Percentiles rank a stretch among this genome's conserved stretches.
Evolutionary conservation across 2,113 vertebrate species (phyloP).

Genomic region (Glaucomys volans): DNA sequence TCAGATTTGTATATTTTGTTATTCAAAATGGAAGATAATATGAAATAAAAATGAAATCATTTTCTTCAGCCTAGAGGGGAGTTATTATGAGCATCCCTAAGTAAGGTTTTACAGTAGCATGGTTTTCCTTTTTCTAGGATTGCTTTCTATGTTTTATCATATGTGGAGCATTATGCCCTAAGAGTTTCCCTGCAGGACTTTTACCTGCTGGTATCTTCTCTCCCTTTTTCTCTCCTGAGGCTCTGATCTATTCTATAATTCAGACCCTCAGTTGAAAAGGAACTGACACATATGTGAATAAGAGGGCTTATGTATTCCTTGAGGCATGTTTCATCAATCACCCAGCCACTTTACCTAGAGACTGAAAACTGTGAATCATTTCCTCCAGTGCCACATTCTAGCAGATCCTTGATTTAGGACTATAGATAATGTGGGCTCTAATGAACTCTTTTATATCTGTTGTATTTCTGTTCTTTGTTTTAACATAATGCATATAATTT

Average conservation of each 20-base stretch:
- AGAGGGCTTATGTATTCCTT: not conserved
- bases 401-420: constrained; percentile 9
- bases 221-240: not conserved
- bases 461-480: constrained; percentile 15
- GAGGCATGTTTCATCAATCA: not conserved
- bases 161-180: not conserved
- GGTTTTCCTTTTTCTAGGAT: not conserved
- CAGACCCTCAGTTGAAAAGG: constrained; percentile 36
- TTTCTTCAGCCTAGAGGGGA: not conserved
- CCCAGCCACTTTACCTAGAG: not conserved
- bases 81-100: not conserved
- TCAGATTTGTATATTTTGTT: constrained; percentile 41
- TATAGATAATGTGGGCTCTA: not conserved
- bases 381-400: not conserved
- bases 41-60: constrained; percentile 8
- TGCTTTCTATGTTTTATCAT: not conserved
- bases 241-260: constrained; percentile 40
- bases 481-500: not conserved
- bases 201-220: not conserved
- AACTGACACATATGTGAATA: not conserved
- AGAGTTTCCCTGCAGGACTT: not conserved
- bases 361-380: constrained; percentile 43
- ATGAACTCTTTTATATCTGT: not conserved
- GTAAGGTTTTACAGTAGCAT: not conserved
- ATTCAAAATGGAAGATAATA: not conserved